Base-by-base conservation (phyloP, 2,797 vertebrate genomes). In the Muscicapa comitata region DNA sequence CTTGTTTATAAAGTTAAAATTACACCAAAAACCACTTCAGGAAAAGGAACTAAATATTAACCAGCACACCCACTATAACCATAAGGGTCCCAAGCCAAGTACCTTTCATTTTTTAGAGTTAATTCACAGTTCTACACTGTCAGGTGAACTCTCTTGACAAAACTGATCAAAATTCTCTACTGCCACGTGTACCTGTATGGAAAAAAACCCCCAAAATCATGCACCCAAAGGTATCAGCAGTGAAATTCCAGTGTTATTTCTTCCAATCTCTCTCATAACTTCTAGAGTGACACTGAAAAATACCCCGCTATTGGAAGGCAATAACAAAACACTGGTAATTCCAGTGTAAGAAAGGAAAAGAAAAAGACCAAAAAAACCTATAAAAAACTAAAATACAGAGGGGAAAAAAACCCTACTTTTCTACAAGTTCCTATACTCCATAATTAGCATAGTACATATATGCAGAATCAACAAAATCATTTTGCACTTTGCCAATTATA, bases 361-460 rank as follows among this genome's bases (percentile, higher is more conserved):
- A 11, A 6, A 5, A 17, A 31, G 13, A 38, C 38, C 6, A 38
- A 33, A 38, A 33, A 28, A 0, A 0, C 1, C 13, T 2, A 37
- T 4, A 11, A 33, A 61, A 90, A 57, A 68, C 2, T 11, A 40
- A 67, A 77, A 35, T n/a, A 10, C 33, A 29, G 23, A 70, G 16
- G 3, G 3, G 11, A 51, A 83, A 38, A n/a, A 11, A 0, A 0
- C 3, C 4, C 13, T 15, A 1, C 20, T 63, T 82, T 80, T 54
- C 24, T 28, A 9, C 9, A 80, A 47, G 10, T 37, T 74, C 13
- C 29, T 54, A 1, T 11, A 54, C 10, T 50, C 50, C 45, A 57
- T 71, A 90, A 85, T 59, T 35, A 59, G 6, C 5, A 3, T 10
- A 50, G 10, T 17, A 76, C 10, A 66, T 10, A 53, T 4, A 73